A percentile compares a stretch with the other conserved stretches of the same genome.
These are phyloP conservation scores for Lonchura striata DNA, from an alignment of 2,113 vertebrate genomes.

Conservation along the genomic window DNA sequence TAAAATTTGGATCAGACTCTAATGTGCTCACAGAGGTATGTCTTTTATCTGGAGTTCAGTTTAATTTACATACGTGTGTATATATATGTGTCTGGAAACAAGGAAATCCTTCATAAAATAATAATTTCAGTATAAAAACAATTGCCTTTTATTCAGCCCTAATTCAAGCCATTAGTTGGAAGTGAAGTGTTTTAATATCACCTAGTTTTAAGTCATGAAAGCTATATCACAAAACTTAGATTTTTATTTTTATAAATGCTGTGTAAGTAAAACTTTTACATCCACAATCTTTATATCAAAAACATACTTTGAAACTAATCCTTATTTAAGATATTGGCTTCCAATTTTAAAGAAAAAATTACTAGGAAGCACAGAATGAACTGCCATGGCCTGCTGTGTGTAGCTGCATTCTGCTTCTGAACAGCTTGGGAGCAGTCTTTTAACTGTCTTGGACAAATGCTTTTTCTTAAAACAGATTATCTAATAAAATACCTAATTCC, in stretches of 20 bases:
- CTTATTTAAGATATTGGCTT: neutral
- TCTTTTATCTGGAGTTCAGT: conserved; percentile 17
- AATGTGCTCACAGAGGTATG: neutral
- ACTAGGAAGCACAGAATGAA: neutral
- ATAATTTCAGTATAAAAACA: neutral
- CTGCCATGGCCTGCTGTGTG: neutral
- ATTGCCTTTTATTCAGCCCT: neutral
- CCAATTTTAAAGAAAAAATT: neutral
- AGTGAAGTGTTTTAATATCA: neutral
- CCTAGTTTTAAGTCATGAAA: neutral
- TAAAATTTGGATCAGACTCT: conserved; percentile 34
- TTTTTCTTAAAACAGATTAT: conserved; percentile 11
- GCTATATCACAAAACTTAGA: neutral
- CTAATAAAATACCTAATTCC: conserved; percentile 1
- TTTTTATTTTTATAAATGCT: neutral
- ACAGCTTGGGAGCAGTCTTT: conserved; percentile 49
- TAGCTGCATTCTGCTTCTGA: conserved; percentile 9
- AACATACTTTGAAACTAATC: neutral
- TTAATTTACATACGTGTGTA: neutral
- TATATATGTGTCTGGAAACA: neutral
- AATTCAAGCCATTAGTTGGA: neutral
- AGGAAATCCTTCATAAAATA: conserved; percentile 33
- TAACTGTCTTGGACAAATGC: neutral
- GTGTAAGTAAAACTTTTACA: neutral
- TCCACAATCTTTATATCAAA: neutral